Conservation (phyloP, 1,140 invertebrate species). For the Brachionus sp. region DNA sequence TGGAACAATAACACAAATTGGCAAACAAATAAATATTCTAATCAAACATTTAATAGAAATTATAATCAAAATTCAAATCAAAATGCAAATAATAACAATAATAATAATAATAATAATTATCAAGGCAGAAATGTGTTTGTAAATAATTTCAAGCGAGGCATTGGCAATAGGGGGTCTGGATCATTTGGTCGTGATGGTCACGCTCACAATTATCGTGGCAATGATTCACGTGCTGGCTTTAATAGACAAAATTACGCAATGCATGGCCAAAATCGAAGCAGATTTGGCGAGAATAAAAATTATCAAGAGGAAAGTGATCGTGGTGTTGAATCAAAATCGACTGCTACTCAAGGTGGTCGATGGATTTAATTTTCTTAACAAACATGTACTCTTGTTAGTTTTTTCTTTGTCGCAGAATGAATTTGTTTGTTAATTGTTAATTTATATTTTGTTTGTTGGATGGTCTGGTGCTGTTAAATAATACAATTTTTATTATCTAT, state of each 20-base stretch:
- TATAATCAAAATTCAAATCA: neutral
- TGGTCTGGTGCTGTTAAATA: neutral
- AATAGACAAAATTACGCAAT: neutral
- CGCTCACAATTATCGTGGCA: neutral
- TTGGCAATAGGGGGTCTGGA: neutral
- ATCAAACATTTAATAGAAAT: neutral
- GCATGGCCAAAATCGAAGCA: constrained; percentile 3
- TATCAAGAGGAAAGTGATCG: neutral
- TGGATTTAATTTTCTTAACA: neutral
- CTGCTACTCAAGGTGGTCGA: neutral
- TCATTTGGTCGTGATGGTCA: neutral
- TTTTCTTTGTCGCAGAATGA: neutral
- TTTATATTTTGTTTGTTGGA: constrained; percentile 6
- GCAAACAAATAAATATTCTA: neutral
- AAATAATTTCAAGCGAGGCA: constrained; percentile 40
- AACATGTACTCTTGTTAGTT: neutral
- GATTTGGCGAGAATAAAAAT: constrained; percentile 17
- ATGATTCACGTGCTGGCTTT: neutral
- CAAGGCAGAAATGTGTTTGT: constrained; percentile 36
- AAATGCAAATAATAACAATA: neutral
- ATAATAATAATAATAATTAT: too few species aligned
- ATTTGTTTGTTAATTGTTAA: constrained; percentile 7
- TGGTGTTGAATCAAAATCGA: neutral
- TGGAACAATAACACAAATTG: constrained; percentile 13
- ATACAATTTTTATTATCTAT: neutral